These are phyloP conservation scores for Ommatoiulus sabulosus DNA, from an alignment of 2,888 invertebrate genomes.

Conservation along the genomic window DNA sequence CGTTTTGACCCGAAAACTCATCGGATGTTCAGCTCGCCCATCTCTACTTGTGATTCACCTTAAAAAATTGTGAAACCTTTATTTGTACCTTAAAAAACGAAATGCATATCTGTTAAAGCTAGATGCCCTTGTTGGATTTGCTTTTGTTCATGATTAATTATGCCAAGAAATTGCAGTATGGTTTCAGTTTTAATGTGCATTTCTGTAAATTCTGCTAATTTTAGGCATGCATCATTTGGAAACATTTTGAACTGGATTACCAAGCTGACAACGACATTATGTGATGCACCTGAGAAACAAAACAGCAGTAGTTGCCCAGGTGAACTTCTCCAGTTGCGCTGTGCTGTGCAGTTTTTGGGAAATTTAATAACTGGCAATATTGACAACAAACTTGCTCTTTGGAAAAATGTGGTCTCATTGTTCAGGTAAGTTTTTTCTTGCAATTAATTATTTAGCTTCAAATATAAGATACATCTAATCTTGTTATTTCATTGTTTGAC, in stretches of 20 bases:
- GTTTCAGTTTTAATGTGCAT: background rate
- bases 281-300: background rate
- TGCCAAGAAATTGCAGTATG: background rate
- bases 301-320: no score
- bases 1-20: no score
- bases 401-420: background rate
- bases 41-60: no score
- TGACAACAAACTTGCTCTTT: constrained; percentile 70
- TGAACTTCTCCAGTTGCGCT: constrained; percentile 50
- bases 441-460: no score
- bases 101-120: no score
- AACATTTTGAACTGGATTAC: background rate
- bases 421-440: constrained; percentile 17
- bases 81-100: no score
- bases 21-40: no score
- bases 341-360: constrained; percentile 72
- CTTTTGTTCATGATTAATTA: no score
- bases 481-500: background rate
- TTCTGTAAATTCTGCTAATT: background rate
- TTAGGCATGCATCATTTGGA: background rate
- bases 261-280: background rate
- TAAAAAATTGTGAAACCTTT: no score
- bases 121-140: no score
- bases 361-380: constrained; percentile 73
- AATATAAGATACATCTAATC: background rate